Base-by-base conservation (phyloP, 2,888 invertebrate genomes). In the Nipponacmea schrenckii region DNA sequence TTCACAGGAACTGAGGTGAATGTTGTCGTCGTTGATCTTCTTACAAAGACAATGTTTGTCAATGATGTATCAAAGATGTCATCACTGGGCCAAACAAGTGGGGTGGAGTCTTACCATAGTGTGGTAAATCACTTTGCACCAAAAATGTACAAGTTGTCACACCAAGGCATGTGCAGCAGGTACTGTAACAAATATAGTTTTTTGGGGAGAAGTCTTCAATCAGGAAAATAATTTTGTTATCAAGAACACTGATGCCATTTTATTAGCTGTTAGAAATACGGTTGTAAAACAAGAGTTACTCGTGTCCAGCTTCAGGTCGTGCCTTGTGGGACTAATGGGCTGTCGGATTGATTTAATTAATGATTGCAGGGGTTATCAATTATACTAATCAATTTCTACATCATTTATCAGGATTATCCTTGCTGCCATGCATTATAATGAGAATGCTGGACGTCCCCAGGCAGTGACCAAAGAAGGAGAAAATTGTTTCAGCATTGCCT, bases 391-490 rank as follows among this genome's bases (percentile, higher is more conserved):
- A 48, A 17, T 48, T 17, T 48, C 48, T 2, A 48, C 2, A 48
- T 48, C 17, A 17, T 48, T 26, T 26, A 24, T 24, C 8, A 69
- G 69, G 45, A 8, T 69, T 15, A 7, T 27, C 15, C 63, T 69
- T 10, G 63, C 69, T 39, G 63, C 69, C 20, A n/a, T 69, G 17
- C 69, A 69, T 24, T 69, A 20, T 20, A 69, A 69, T 63, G 69
- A 69, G 44, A 69, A 69, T 31, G 17, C 12, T 3, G 15, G 2
- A 20, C 12, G 69, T 17, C 26, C 63, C 20, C 69, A 69, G 15
- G 69, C 69, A 2, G 15, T 45, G 0, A n/a, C 31, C 14, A 15
- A 20, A 17, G 31, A 62, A 14, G 46, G 63, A 7, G 27, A n/a
- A 12, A 24, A 5, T 24, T 44, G 39, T 14, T 69, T 39, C 45